These are phyloP conservation scores for Eubucco bourcierii DNA, from an alignment of 2,113 vertebrate species.

Conservation along the genomic window DNA sequence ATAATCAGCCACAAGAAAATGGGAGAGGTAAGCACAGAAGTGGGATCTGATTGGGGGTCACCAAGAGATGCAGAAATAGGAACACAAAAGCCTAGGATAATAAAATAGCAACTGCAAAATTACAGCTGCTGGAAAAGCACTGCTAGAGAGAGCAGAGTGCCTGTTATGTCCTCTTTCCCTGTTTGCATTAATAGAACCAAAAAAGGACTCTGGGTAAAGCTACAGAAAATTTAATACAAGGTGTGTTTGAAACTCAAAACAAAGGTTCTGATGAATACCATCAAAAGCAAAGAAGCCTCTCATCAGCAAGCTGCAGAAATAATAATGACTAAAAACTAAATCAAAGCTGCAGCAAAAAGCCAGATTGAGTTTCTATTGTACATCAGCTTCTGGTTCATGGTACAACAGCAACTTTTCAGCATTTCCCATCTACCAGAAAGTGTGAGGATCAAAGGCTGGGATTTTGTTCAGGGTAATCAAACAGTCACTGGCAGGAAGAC, in stretches of 20 bases:
- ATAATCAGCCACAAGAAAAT: neutral
- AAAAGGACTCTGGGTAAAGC: neutral
- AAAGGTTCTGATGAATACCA: neutral
- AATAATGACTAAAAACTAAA: too few species aligned
- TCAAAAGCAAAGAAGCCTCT: neutral
- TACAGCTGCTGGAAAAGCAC: neutral
- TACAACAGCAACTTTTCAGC: too few species aligned
- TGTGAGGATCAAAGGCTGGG: too few species aligned
- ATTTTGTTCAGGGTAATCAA: too few species aligned
- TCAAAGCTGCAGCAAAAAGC: neutral
- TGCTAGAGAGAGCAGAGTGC: neutral
- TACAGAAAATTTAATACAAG: neutral
- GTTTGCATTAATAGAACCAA: neutral
- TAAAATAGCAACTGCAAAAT: neutral
- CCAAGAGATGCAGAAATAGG: neutral
- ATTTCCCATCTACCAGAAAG: too few species aligned
- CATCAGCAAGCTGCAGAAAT: neutral
- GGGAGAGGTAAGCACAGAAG: neutral
- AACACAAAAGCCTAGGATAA: neutral
- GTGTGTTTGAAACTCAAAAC: neutral
- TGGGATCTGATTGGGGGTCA: too few species aligned
- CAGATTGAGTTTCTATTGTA: neutral
- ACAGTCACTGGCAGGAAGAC: too few species aligned
- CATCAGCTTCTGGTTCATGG: neutral
- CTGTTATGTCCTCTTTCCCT: neutral